These are phyloP conservation scores for Hecatera dysodea DNA, from an alignment of 2,888 invertebrate genomes.

Conservation along the genomic window DNA sequence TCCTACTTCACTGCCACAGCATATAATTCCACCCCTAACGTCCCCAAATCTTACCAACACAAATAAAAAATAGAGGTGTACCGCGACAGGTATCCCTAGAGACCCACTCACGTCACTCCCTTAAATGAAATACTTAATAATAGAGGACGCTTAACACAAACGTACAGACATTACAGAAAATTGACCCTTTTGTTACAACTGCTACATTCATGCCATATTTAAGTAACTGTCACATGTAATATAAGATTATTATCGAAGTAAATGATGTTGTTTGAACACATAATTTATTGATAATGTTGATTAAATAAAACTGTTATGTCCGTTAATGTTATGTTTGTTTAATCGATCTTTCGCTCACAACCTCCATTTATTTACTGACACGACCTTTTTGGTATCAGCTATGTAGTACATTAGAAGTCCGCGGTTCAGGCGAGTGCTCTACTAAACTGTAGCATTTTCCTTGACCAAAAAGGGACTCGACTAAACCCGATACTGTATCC, in stretches of 20 bases:
- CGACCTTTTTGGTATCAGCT: slow-evolving; percentile 27
- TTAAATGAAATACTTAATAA: slow-evolving; percentile 89
- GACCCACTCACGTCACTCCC: slow-evolving; percentile 79
- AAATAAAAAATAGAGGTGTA: slow-evolving; percentile 78
- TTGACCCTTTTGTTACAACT: slow-evolving; percentile 75
- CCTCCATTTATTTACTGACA: slow-evolving; percentile 7
- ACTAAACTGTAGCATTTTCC: slow-evolving; percentile 49
- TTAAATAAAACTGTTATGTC: slow-evolving; percentile 55
- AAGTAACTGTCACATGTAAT: slow-evolving; percentile 60
- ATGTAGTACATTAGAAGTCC: slow-evolving; percentile 31
- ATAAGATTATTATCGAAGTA: slow-evolving; percentile 59
- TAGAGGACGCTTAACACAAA: slow-evolving; percentile 81
- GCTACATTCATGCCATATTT: slow-evolving; percentile 73
- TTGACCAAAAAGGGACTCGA: slow-evolving; percentile 54
- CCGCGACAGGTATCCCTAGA: slow-evolving; percentile 87
- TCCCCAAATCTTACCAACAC: slow-evolving; percentile 80
- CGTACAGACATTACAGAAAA: slow-evolving; percentile 78
- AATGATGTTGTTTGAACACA: slow-evolving; percentile 54
- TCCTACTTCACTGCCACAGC: background rate
- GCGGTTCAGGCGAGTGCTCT: slow-evolving; percentile 15
- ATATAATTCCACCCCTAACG: slow-evolving; percentile 63
- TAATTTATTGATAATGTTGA: slow-evolving; percentile 40
- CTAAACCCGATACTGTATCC: slow-evolving; percentile 63
- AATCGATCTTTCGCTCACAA: slow-evolving; percentile 9
- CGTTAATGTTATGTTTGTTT: slow-evolving; percentile 29